Evolutionary conservation across 2,888 invertebrate genomes (phyloP).

Genomic region (Eupithecia tripunctaria): DNA sequence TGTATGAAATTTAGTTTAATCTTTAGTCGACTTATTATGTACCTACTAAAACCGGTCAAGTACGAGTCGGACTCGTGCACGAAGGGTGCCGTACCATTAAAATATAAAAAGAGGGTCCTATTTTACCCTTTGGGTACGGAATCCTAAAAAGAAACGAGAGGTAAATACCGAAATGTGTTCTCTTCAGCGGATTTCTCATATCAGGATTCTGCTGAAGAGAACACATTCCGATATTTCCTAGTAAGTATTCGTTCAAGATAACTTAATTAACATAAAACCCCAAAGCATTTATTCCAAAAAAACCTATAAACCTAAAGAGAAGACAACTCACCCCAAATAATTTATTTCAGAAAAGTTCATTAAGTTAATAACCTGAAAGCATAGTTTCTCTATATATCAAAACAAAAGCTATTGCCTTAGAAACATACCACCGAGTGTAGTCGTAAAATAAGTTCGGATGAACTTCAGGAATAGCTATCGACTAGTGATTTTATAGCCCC

Average conservation of each 20-base stretch:
- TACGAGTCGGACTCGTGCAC: too few species aligned
- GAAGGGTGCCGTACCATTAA: too few species aligned
- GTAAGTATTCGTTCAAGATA: too few species aligned
- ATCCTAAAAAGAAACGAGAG: neutral
- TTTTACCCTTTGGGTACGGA: too few species aligned
- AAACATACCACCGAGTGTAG: slow-evolving; percentile 1
- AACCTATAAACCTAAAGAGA: neutral
- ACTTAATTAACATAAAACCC: neutral
- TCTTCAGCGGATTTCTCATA: too few species aligned
- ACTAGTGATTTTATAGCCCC: neutral
- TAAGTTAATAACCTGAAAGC: neutral
- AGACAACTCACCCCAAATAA: neutral
- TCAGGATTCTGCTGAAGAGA: neutral
- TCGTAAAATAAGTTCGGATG: slow-evolving; percentile 5
- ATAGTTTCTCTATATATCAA: neutral
- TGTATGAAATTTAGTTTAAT: neutral
- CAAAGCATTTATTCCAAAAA: neutral
- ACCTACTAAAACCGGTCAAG: too few species aligned
- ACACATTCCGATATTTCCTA: too few species aligned
- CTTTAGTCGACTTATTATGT: neutral
- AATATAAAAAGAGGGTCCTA: too few species aligned
- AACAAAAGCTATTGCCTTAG: slow-evolving; percentile 21
- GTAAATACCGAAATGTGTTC: neutral
- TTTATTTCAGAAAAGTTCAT: neutral
- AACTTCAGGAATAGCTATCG: neutral